These are phyloP conservation scores for Percopsis omiscomaycus DNA, from an alignment of 2,797 vertebrate species.

Conservation along the genomic window DNA sequence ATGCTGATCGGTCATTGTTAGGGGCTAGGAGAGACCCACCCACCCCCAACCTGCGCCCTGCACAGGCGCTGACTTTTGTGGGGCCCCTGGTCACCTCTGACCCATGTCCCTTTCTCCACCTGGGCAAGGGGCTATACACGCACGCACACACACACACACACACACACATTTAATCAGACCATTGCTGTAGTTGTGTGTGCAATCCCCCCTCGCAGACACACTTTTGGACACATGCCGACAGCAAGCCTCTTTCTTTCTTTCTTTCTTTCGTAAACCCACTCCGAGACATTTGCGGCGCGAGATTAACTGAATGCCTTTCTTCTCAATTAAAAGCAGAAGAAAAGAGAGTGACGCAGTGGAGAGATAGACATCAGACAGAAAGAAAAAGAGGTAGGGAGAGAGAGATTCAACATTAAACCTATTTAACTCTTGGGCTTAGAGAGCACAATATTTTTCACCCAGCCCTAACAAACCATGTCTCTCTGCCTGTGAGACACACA, in stretches of 20 bases:
- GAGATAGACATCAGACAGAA: conserved; percentile 21
- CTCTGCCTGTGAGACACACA: conserved; percentile 6
- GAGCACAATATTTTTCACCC: conserved; percentile 8
- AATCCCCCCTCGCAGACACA: conserved; percentile 40
- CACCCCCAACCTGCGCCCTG: conserved; percentile 37
- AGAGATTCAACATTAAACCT: conserved; percentile 9
- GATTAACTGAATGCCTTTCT: conserved; percentile 43
- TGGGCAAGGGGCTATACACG: conserved; percentile 5
- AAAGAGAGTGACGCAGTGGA: conserved; percentile 17
- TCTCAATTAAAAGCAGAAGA: conserved; percentile 56
- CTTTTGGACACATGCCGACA: conserved; percentile 39
- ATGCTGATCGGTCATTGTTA: conserved; percentile 77
- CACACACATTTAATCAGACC: conserved; percentile 34
- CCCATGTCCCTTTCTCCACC: conserved; percentile 60
- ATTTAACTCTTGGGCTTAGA: conserved; percentile 2
- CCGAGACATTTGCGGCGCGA: conserved; percentile 49
- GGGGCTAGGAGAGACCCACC: conserved; percentile 34
- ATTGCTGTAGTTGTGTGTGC: background rate
- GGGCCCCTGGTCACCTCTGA: conserved; percentile 68
- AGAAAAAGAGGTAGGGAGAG: conserved; percentile 2
- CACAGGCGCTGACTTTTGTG: conserved; percentile 74
- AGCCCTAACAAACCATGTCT: conserved; percentile 7
- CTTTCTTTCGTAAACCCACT: conserved; percentile 38
- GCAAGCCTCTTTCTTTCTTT: conserved; percentile 15
- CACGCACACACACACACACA: conserved; percentile 19